Base-by-base conservation (phyloP, 2,888 invertebrate species). In the Rhingia campestris region DNA sequence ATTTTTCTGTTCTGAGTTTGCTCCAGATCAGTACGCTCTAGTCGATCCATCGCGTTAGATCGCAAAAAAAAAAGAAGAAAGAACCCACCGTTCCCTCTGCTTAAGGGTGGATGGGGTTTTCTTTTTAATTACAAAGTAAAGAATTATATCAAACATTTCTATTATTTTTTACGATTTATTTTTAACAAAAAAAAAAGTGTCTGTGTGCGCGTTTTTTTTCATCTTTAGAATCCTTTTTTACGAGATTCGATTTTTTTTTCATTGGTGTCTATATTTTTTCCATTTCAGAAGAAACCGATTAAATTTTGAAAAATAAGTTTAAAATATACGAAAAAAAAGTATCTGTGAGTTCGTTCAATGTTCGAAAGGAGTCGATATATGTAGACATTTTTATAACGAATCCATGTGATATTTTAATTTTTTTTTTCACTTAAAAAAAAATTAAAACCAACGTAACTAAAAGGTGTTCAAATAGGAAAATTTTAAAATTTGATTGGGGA, bases 31-130 rank as follows among this genome's bases (percentile, higher is more conserved):
- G 91, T 91, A 88, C 90, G 89, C 88, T 90, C 88, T 89, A 89
- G 90, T 89, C 91, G 90, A 90, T 90, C 89, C 89, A 88, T 88
- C 88, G 88, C 88, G 89, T 88, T 89, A 89, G 90, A 90, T 90
- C 91, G 89, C 86, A 87, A 86, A 79, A 67, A 86, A 79, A 67
- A 74, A 39, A 35, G 39, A 86, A 84, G 63, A 85, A 72, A 76
- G 54, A 81, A 74, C 80, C 77, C 86, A 73, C 69, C 86, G 87
- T 87, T 88, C 88, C 87, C 88, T 87, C 86, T 86, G 86, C 81
- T 81, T 75, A 75, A 86, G 87, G 88, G 87, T 87, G 87, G 86
- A 88, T 88, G 87, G 87, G 88, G 87, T 86, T 86, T 87, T 67
- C 79, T 84, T 22, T 22, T 84, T 70, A 63, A 58, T 77, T 64